Evolutionary conservation across 2,888 invertebrate species (phyloP), one percentile per base, ranked within the genome.

Genomic region (Acholoe squamosa): DNA sequence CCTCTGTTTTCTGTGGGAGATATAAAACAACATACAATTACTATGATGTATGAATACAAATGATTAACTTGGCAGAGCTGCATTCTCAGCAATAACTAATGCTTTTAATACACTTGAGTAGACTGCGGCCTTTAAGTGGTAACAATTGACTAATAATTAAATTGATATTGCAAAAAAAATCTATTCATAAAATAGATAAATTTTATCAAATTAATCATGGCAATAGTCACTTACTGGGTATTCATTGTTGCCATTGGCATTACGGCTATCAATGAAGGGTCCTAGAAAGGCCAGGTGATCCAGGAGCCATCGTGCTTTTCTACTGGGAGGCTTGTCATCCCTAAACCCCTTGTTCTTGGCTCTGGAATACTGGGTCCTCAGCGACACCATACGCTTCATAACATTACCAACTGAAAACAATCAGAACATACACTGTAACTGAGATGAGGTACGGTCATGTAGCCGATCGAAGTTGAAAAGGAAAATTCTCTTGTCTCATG

Each of bases 321-420:
- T 19, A 43, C 80, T 80, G 34, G 80, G 80, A 22, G 80, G 34
- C n/a, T 80, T 80, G 22, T 22, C 34, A 5, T 80, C 34, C 16
- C 22, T 0, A 0, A 14, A 22, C 14, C 22, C 33, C 19, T 43
- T 80, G 43, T 80, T 80, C 80, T 80, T 80, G 34, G 43, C 33
- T 12, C 80, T 19, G 1, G 80, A 80, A n/a, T 80, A 80, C 34
- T 80, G 80, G 33, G 80, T 80, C n/a, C 80, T 1, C 80, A 80
- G 33, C 12, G 80, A 80, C 12, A 43, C n/a, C 80, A 80, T 80
- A 19, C 80, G 33, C 43, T 80, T 80, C 80, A 80, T 80, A 34
- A 80, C 80, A 43, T 80, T 80, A 1, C 80, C 80, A 80, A 80
- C 80, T 80, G 80, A 43, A 80, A 80, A 5, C 5, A 10, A 43